Base-by-base conservation (phyloP, 2,113 vertebrate genomes). In the Macquaria ambigua region DNA sequence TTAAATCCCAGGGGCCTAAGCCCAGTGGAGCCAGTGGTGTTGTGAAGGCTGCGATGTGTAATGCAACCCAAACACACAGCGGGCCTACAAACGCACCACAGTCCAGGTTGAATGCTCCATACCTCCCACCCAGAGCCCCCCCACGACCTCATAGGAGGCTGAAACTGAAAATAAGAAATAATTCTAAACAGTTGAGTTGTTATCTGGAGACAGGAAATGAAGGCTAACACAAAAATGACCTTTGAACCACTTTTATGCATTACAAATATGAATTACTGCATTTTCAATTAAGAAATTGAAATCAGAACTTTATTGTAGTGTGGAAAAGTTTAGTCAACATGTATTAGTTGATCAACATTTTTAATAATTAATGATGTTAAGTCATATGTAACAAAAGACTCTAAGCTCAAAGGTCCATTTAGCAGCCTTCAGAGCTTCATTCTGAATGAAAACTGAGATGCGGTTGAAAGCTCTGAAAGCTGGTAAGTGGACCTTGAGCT, bases 51-150 rank as follows among this genome's bases (percentile, higher is more conserved):
- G 89, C 71, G 18, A 86, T 76, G 73, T 66, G 84, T 91, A 93
- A 93, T 92, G 82, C 92, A 94, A 94, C 92, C 90, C 89, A 93
- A 92, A 95, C 93, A 95, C 81, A 55, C 86, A 46, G 74, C 76
- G 31, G 89, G 89, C 88, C 80, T 79, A 76, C 53, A 15, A 84
- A 80, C 53, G 63, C 89, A 63, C 67, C 85, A n/a, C 70, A 25
- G 88, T 89, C 87, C 93, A 94, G 91, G 92, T 92, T 92, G 92
- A 94, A 89, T 82, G 83, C 87, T 72, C 83, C 81, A 16, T 61
- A 81, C 86, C 89, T 82, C 86, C 84, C 90, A 87, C 66, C 83
- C 78, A 37, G 77, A 77, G 16, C 43, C 83, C 74, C 74, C 80
- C 84, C 70, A 41, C 74, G 25, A 55, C 46, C 78, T 70, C 79